Evolutionary conservation across 23 tunicate species (phyloP), one percentile per base, ranked within the genome.

Genomic region (Ciona savignyi): DNA sequence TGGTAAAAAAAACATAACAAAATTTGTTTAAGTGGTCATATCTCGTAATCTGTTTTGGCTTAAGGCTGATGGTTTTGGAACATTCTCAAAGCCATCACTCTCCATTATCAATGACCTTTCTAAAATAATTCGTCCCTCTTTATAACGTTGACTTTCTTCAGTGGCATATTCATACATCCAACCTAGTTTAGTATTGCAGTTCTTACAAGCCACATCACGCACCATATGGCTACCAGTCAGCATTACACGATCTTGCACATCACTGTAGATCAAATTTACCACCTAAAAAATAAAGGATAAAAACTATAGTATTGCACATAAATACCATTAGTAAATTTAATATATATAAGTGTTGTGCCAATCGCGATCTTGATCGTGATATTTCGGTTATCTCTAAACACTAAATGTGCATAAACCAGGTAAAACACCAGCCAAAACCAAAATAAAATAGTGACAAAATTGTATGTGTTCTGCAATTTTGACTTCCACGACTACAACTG

Each of bases 121-220:
- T 23, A 95, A 80, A 24, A 95, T 95, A 2, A 85, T 74, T 30
- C 84, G 68, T 25, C 99, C 91, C 64, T 85, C 80, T 66, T 85
- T 78, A 25, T 83, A 90, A 60, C 91, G 68, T 63, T 95, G 99
- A 2, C 85, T 73, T 63, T 95, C 99, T 76, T 95, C 95, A 22
- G 88, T 84, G 20, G 99, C 99, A 65, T 67, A 95, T 56, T 95
- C 99, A 73, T 95, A 95, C 96, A 95, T 88, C 99, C 99, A 95
- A 15, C 99, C 99, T 32, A 95, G 81, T 67, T 95, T 95, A 9
- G 84, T 74, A 22, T 84, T 81, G 73, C 99, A 95, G 70, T 88
- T 83, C 77, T 79, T 80, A 68, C 99, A 95, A 24, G 83, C 80
- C 30, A 95, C 99, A 77, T 95, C 99, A 23, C 99, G 63, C 0